Evolutionary conservation across 2,888 invertebrate genomes (phyloP).

Genomic region (Volucella bombylans): DNA sequence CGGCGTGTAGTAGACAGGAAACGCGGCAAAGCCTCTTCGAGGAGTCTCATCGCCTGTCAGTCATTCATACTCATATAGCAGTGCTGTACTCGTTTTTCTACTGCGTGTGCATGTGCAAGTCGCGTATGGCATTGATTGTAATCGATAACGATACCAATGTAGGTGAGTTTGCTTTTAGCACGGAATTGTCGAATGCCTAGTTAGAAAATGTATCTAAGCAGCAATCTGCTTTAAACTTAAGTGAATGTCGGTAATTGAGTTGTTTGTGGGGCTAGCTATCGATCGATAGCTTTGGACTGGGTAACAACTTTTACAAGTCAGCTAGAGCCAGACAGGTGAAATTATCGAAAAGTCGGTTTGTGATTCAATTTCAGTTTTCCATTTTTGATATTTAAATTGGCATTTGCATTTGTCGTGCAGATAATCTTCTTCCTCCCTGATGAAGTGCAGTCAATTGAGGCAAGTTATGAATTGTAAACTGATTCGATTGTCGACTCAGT

Average conservation of each 20-base stretch:
- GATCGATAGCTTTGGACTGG: conserved; percentile 31
- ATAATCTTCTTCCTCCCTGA: conserved; percentile 36
- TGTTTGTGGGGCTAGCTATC: conserved; percentile 57
- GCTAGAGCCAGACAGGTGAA: conserved; percentile 6
- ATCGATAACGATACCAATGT: conserved; percentile 61
- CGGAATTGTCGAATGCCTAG: conserved; percentile 41
- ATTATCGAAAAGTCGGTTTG: conserved; percentile 52
- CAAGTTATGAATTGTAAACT: conserved; percentile 43
- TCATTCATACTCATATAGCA: conserved; percentile 6
- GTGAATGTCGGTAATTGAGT: conserved; percentile 67
- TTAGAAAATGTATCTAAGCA: conserved; percentile 10
- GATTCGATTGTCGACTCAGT: conserved; percentile 28
- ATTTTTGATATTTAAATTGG: conserved; percentile 42
- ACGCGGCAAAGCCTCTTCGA: conserved; percentile 15
- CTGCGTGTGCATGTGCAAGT: conserved; percentile 53
- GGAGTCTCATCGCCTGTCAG: conserved; percentile 63
- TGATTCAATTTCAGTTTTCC: conserved; percentile 50
- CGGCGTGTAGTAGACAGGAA: conserved; percentile 20
- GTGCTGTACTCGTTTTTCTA: background rate
- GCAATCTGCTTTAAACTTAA: conserved; percentile 30
- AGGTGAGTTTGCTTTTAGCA: conserved; percentile 58
- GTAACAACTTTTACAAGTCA: background rate
- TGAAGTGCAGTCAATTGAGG: background rate
- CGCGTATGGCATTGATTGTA: conserved; percentile 56
- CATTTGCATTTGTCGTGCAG: conserved; percentile 56